Evolutionary conservation across 2,888 invertebrate species (phyloP).

Genomic region (Agonopterix subpropinquella): DNA sequence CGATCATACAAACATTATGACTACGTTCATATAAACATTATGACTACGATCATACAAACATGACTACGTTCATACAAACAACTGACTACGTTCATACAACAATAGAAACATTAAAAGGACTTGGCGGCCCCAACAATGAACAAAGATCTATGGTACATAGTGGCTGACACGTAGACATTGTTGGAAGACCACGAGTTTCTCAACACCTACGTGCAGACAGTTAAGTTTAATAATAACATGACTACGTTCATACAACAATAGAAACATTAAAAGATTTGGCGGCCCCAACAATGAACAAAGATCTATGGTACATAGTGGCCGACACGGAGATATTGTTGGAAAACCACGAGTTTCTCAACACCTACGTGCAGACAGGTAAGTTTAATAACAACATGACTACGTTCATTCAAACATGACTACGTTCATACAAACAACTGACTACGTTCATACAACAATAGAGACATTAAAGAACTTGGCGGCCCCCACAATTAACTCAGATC

Average conservation of each 20-base stretch:
- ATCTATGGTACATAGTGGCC: constrained; percentile 24
- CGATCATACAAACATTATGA: not conserved
- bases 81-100: too few relatives aligned
- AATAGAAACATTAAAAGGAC: too few relatives aligned
- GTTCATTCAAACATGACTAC: too few relatives aligned
- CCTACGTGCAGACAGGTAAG: constrained; percentile 24
- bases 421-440: too few relatives aligned
- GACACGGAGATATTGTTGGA: constrained; percentile 27
- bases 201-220: constrained; percentile 20
- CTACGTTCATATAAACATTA: constrained; percentile 12
- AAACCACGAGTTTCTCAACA: constrained; percentile 22
- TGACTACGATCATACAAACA: not conserved
- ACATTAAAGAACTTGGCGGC: not conserved
- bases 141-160: constrained; percentile 27
- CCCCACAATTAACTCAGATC: not conserved
- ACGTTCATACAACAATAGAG: constrained; percentile 13
- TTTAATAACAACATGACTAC: not conserved
- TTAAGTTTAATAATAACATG: constrained; percentile 22
- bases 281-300: not conserved
- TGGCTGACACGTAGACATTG: too few relatives aligned
- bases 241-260: too few relatives aligned
- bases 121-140: too few relatives aligned
- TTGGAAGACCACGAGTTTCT: too few relatives aligned
- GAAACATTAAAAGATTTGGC: not conserved
- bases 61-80: too few relatives aligned